Percentiles rank a stretch among this genome's conserved stretches.
These are phyloP conservation scores for Allobates femoralis DNA, from an alignment of 2,797 vertebrate genomes.

Conservation along the genomic window DNA sequence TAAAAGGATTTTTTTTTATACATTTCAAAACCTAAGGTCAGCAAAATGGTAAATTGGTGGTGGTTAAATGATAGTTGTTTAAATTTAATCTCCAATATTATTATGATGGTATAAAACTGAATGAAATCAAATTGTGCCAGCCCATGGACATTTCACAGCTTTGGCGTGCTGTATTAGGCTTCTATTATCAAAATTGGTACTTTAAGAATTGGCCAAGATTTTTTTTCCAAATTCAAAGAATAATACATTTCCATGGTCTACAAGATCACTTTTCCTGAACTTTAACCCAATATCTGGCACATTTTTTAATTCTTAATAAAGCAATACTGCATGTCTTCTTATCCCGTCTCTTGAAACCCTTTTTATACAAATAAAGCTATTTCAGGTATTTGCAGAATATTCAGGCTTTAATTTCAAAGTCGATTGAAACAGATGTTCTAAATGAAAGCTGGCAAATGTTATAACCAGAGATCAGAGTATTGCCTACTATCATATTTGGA, in stretches of 20 bases:
- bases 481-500: slow-evolving; percentile 18
- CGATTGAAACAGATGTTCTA: slow-evolving; percentile 4
- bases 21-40: not conserved
- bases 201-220: not conserved
- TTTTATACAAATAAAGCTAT: not conserved
- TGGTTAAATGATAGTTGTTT: not conserved
- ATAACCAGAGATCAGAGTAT: slow-evolving; percentile 1
- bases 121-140: not conserved
- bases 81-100: not conserved
- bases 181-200: not conserved
- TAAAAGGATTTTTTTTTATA: not conserved
- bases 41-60: not conserved
- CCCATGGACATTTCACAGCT: not conserved
- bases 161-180: not conserved
- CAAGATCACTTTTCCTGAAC: not conserved
- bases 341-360: not conserved
- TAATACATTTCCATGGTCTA: not conserved
- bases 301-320: not conserved
- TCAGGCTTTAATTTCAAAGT: not conserved
- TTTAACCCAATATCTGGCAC: not conserved
- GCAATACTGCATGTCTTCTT: not conserved
- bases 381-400: not conserved
- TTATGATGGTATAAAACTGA: not conserved
- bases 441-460: not conserved
- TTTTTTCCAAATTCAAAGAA: not conserved